phyloP scores from a whole-genome alignment of 2,113 vertebrate species.

The Narcine bancroftii region DNA sequence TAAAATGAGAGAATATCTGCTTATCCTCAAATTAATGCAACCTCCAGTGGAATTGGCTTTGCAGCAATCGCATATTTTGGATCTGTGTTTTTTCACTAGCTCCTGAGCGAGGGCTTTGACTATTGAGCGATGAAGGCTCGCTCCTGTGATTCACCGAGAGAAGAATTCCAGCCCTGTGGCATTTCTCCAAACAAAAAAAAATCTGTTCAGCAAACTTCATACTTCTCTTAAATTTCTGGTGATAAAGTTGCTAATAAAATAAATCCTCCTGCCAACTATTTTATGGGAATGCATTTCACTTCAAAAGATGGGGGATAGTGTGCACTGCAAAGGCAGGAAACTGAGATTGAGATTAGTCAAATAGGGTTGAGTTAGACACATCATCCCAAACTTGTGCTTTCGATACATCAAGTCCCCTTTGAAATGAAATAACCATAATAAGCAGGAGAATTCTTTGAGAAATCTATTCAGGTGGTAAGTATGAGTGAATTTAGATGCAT shows the following conservation, averaged over 20 bases:
- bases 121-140: not conserved
- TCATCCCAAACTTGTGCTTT: constrained; percentile 8
- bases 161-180: not conserved
- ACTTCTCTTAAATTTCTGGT: not conserved
- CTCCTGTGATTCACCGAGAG: not conserved
- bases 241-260: not conserved
- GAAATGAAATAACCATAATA: not conserved
- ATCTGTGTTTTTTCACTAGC: constrained; percentile 20
- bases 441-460: not conserved
- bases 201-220: not conserved
- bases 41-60: not conserved
- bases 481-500: not conserved
- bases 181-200: not conserved
- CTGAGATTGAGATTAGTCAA: not conserved
- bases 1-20: constrained; percentile 10
- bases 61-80: constrained; percentile 7
- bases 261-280: not conserved
- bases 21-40: constrained; percentile 27
- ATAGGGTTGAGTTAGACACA: not conserved
- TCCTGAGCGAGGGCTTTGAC: not conserved
- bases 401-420: not conserved
- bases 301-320: not conserved
- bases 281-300: constrained; percentile 14
- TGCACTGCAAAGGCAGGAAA: not conserved
- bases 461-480: not conserved